A percentile compares a stretch with the other conserved stretches of the same genome.
These are phyloP conservation scores for Serripes groenlandicus DNA, from an alignment of 2,888 invertebrate genomes.

Conservation along the genomic window DNA sequence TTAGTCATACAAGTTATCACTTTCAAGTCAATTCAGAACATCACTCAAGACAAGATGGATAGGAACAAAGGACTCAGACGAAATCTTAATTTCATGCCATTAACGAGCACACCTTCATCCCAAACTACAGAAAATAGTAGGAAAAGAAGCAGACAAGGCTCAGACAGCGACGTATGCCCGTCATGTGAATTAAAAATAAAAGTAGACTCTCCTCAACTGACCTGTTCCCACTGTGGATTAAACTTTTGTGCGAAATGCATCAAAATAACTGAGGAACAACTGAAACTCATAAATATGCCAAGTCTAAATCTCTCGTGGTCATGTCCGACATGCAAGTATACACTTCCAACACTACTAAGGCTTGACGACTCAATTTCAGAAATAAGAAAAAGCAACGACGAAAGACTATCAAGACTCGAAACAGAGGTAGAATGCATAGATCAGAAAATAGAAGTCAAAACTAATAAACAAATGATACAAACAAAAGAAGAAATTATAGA, in stretches of 20 bases:
- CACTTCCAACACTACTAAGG: neutral
- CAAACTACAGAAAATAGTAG: neutral
- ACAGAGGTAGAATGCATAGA: neutral
- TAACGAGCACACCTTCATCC: neutral
- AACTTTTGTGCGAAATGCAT: neutral
- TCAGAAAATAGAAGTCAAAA: neutral
- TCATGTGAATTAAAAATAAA: neutral
- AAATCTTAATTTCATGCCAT: too few species aligned
- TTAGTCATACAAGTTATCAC: neutral
- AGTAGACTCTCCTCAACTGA: neutral
- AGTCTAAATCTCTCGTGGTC: neutral
- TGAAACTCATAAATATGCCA: neutral
- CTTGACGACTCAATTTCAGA: neutral
- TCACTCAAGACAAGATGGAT: neutral
- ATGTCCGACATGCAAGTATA: neutral
- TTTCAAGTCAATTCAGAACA: too few species aligned
- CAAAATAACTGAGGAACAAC: neutral
- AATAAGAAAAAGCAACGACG: neutral
- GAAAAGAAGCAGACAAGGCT: neutral
- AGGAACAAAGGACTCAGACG: too few species aligned
- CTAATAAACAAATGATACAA: neutral
- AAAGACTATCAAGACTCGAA: neutral
- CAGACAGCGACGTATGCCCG: conserved; percentile 1
- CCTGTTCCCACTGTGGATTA: neutral
- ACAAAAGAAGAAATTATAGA: neutral